phyloP scores from a whole-genome alignment of 2,797 vertebrate genomes.

The Babyrousa celebensis region DNA sequence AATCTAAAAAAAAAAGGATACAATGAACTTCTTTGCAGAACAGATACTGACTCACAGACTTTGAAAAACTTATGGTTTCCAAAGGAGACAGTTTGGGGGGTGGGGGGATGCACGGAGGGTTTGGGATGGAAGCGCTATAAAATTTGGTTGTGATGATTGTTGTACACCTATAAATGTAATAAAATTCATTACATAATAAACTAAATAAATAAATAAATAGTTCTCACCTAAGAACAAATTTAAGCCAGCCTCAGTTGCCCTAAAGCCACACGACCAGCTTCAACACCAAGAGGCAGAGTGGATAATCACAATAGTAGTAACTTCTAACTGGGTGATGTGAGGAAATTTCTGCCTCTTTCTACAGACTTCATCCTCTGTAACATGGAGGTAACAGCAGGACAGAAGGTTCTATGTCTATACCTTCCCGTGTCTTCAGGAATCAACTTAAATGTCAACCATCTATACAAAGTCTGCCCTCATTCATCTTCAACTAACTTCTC shows the following conservation, averaged over 20 bases:
- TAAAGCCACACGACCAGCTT: not conserved
- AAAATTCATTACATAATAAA: no score
- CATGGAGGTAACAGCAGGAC: not conserved
- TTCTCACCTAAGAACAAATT: slow-evolving; percentile 22
- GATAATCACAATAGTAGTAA: not conserved
- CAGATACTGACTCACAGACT: no score
- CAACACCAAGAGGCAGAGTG: not conserved
- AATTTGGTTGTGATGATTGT: no score
- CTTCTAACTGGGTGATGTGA: not conserved
- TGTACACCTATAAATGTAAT: no score
- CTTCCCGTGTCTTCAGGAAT: not conserved
- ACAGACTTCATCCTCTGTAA: not conserved
- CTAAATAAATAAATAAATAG: not conserved
- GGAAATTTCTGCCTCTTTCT: not conserved
- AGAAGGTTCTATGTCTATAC: not conserved
- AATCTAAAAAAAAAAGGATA: no score
- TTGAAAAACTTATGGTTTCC: no score
- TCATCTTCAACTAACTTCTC: slow-evolving; percentile 39
- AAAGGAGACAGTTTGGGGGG: no score
- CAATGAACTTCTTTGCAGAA: no score
- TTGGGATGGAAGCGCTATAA: no score
- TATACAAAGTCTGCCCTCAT: not conserved
- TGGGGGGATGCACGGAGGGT: no score
- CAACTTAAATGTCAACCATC: not conserved
- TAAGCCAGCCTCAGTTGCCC: not conserved